A percentile compares a stretch with the other conserved stretches of the same genome.
phyloP scores from a whole-genome alignment of 2,113 vertebrate species.

The Acinonyx jubatus region DNA sequence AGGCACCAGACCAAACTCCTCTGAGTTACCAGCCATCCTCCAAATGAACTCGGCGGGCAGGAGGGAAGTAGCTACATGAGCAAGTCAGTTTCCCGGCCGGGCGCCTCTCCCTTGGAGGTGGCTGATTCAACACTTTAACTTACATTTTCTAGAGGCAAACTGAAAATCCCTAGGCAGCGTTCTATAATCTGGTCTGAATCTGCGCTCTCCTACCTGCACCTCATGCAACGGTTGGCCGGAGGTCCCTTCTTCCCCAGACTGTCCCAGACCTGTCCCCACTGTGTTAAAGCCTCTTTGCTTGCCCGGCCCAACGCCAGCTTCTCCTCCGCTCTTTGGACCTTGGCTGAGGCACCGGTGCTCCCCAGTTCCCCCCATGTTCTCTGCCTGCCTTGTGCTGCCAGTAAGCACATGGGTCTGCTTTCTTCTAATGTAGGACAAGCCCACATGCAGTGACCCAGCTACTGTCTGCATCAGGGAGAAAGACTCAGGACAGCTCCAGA shows the following conservation, averaged over 20 bases:
- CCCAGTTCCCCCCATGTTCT: not conserved
- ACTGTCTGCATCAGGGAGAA: not conserved
- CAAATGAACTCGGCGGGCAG: not conserved
- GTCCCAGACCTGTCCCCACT: not conserved
- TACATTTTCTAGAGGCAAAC: rapidly evolving
- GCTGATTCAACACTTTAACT: not conserved
- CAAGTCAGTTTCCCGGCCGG: not conserved
- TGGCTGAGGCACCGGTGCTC: rapidly evolving
- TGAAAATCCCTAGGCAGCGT: not conserved
- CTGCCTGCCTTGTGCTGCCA: rapidly evolving
- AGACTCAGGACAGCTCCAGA: no score
- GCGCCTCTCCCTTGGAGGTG: not conserved
- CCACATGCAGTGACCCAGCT: no score
- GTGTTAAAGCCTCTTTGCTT: not conserved
- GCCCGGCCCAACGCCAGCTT: rapidly evolving
- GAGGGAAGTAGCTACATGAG: no score
- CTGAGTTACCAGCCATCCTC: not conserved
- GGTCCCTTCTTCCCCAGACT: no score
- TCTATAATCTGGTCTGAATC: not conserved
- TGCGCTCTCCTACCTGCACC: not conserved
- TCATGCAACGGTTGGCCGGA: rapidly evolving
- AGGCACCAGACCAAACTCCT: not conserved
- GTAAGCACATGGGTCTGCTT: not conserved
- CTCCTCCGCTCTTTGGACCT: not conserved
- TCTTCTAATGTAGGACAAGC: not conserved